phyloP scores from a whole-genome alignment of 2,797 vertebrate genomes.

The Sebastes melanostomus region DNA sequence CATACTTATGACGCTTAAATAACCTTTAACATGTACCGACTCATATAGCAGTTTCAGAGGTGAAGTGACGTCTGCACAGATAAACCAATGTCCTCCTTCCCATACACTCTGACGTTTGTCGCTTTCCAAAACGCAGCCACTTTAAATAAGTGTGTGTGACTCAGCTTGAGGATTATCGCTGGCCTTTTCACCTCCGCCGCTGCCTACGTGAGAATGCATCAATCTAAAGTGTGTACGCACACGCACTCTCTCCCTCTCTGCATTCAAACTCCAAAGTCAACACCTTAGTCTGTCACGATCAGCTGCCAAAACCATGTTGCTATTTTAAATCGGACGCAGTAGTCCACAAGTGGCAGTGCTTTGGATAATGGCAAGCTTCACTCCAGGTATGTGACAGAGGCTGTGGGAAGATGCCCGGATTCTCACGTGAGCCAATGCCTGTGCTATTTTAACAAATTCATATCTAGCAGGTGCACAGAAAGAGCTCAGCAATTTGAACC shows the following conservation, averaged over 20 bases:
- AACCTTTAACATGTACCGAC: not conserved
- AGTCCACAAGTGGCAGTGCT: conserved; percentile 37
- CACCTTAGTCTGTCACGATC: conserved; percentile 55
- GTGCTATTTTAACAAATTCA: conserved; percentile 30
- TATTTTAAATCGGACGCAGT: conserved; percentile 59
- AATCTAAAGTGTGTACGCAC: conserved; percentile 27
- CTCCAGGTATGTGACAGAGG: conserved; percentile 48
- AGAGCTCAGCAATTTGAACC: conserved; percentile 7
- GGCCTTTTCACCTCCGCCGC: conserved; percentile 59
- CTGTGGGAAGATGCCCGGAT: conserved; percentile 29
- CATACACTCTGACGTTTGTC: conserved; percentile 8
- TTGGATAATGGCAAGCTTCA: conserved; percentile 35
- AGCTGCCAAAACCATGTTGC: conserved; percentile 63
- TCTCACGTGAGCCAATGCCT: conserved; percentile 42
- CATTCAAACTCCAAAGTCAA: conserved; percentile 65
- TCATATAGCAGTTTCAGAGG: not conserved
- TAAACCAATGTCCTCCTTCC: not conserved
- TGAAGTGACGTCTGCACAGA: not conserved
- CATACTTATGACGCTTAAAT: not conserved
- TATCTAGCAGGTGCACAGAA: conserved; percentile 9
- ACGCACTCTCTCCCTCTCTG: conserved; percentile 23
- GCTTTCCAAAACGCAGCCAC: conserved; percentile 1
- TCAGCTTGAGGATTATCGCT: conserved; percentile 58
- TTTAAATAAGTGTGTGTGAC: conserved; percentile 48
- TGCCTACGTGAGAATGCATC: conserved; percentile 78